A percentile compares a stretch with the other conserved stretches of the same genome.
Conservation (phyloP, 2,888 invertebrate genomes). For the Pyrocoelia pectoralis region DNA sequence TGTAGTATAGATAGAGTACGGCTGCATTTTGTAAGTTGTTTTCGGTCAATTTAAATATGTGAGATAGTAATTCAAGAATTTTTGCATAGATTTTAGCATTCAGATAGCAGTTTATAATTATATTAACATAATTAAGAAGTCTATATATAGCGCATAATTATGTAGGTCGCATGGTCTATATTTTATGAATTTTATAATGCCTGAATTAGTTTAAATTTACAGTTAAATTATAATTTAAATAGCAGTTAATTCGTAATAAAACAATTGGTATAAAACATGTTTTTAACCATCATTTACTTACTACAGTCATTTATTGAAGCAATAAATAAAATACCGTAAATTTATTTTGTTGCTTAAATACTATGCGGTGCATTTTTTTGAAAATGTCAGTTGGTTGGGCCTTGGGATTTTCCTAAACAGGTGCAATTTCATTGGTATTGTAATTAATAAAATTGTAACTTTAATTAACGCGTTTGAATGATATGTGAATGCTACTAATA, state of each 20-base stretch:
- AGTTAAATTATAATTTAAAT: constrained; percentile 1
- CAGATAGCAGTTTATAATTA: background rate
- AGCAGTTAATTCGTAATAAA: background rate
- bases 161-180: background rate
- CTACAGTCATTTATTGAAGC: too few species aligned
- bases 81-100: background rate
- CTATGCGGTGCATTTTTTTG: too few species aligned
- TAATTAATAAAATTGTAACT: too few species aligned
- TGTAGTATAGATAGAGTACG: too few species aligned
- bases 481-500: too few species aligned
- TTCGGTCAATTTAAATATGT: background rate
- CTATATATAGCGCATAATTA: background rate
- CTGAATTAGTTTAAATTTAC: background rate
- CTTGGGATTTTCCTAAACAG: too few species aligned
- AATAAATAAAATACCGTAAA: too few species aligned
- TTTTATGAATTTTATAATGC: background rate
- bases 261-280: background rate
- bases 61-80: background rate
- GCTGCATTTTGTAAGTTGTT: background rate
- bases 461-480: too few species aligned
- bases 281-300: background rate
- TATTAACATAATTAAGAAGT: background rate
- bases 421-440: too few species aligned
- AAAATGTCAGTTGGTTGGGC: too few species aligned
- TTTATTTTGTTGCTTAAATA: too few species aligned